Percentiles rank a stretch among this genome's conserved stretches.
These are phyloP conservation scores for Gavia stellata DNA, from an alignment of 2,113 vertebrate species.

Conservation along the genomic window DNA sequence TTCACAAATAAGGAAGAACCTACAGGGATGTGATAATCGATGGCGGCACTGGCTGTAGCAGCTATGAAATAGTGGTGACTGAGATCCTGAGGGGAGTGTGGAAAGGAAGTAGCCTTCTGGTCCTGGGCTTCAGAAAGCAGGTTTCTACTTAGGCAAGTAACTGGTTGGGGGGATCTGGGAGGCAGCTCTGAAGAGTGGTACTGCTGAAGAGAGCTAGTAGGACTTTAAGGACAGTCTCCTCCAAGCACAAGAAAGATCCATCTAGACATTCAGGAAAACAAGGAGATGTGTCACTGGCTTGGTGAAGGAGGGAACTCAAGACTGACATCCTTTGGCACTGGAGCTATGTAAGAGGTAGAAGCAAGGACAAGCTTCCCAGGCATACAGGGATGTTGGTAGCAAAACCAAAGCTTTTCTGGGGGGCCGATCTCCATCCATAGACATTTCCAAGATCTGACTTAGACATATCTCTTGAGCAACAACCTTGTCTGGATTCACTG, in stretches of 20 bases:
- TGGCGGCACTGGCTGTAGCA: background rate
- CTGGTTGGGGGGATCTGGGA: background rate
- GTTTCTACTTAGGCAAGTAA: background rate
- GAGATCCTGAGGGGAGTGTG: background rate
- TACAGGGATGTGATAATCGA: background rate
- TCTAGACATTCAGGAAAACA: background rate
- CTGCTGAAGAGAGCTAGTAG: background rate
- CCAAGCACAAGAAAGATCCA: background rate
- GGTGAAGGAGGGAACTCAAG: background rate
- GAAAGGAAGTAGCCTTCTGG: background rate
- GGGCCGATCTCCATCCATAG: background rate
- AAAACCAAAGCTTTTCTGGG: background rate
- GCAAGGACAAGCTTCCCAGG: background rate
- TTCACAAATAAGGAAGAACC: background rate
- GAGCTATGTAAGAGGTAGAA: background rate
- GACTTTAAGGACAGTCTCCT: background rate
- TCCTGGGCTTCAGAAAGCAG: background rate
- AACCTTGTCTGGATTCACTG: background rate
- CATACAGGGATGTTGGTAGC: background rate
- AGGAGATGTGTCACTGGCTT: background rate
- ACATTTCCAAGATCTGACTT: background rate
- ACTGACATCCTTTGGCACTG: background rate
- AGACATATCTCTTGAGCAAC: background rate
- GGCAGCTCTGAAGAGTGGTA: background rate
- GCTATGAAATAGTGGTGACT: background rate